phyloP scores from a whole-genome alignment of 2,113 vertebrate species.

The Ploceus nigricollis region DNA sequence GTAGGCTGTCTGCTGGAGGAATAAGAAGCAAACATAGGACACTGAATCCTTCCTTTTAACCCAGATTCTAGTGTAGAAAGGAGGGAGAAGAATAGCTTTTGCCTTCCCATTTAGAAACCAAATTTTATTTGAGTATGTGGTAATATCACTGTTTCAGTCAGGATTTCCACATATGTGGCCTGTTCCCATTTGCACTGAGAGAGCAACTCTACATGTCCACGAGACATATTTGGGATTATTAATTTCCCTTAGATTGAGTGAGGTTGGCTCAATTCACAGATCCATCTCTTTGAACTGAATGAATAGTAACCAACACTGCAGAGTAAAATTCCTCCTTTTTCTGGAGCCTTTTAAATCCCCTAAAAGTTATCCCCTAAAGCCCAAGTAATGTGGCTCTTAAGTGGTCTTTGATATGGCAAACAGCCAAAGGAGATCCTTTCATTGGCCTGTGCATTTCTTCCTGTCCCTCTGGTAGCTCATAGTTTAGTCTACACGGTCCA shows the following conservation, averaged over 20 bases:
- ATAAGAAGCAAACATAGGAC: background rate
- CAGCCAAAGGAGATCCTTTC: background rate
- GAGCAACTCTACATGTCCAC: background rate
- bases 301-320: background rate
- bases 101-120: background rate
- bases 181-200: background rate
- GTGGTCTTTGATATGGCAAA: background rate
- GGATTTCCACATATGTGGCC: rapidly evolving
- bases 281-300: background rate
- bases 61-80: background rate
- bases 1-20: background rate
- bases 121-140: background rate
- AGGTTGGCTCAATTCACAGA: background rate
- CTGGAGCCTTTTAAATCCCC: background rate
- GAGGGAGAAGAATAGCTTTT: background rate
- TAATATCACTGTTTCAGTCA: background rate
- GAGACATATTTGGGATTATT: background rate
- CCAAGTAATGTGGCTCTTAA: background rate
- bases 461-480: background rate
- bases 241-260: background rate
- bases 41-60: background rate
- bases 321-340: background rate
- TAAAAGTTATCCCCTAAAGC: background rate
- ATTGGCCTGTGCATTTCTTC: rapidly evolving
- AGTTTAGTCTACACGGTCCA: background rate